Evolutionary conservation across 2,888 invertebrate genomes (phyloP).

Genomic region (Drosophila maculinotata): DNA sequence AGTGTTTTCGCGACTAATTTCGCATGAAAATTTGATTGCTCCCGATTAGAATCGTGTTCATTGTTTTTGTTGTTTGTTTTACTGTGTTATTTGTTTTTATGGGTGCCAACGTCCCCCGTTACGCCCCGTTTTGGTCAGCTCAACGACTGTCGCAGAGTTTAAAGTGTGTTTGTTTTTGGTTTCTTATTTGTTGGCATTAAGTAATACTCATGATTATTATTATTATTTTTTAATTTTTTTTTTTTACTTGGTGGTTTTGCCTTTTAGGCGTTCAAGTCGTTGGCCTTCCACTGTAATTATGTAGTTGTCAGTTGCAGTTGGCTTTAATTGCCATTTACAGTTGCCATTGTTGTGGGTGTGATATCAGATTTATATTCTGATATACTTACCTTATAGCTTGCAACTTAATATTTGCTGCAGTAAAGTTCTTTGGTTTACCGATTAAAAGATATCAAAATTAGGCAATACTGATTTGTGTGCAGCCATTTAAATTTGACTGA

Average conservation of each 20-base stretch:
- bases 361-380: conserved; percentile 1
- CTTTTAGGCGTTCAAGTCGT: conserved; percentile 31
- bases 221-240: conserved; percentile 10
- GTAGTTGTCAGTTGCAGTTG: conserved; percentile 47
- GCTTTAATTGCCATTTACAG: conserved; percentile 59
- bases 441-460: conserved; percentile 30
- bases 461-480: conserved; percentile 29
- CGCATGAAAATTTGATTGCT: conserved; percentile 79
- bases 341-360: conserved; percentile 46
- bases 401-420: conserved; percentile 4
- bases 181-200: conserved; percentile 40
- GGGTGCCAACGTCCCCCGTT: conserved; percentile 7
- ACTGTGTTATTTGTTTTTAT: background rate
- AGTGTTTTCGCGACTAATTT: conserved; percentile 76
- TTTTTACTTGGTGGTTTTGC: conserved; percentile 10
- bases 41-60: conserved; percentile 79
- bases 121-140: conserved; percentile 7
- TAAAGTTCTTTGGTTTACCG: conserved; percentile 31
- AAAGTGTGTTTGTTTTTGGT: conserved; percentile 16
- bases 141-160: too few species aligned
- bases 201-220: conserved; percentile 62
- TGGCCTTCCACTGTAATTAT: conserved; percentile 56
- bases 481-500: background rate
- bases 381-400: too few species aligned
- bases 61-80: conserved; percentile 49